phyloP scores from a whole-genome alignment of 2,113 vertebrate species.

The Hirundichthys speculiger region DNA sequence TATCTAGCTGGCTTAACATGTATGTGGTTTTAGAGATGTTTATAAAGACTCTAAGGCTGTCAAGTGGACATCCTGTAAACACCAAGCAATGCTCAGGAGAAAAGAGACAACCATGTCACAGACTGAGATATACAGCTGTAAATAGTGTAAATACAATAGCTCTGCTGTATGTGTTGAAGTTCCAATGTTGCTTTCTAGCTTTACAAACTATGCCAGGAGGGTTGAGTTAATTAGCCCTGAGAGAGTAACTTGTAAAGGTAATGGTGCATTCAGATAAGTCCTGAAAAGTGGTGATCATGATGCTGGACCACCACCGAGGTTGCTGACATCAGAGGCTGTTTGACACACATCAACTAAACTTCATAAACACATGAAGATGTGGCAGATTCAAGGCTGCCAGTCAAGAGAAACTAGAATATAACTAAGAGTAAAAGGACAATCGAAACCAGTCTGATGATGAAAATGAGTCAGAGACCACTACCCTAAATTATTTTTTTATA shows the following conservation, averaged over 20 bases:
- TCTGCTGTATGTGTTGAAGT: neutral
- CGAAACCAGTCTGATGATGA: too few relatives aligned
- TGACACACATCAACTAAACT: too few relatives aligned
- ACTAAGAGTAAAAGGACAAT: too few relatives aligned
- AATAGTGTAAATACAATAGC: neutral
- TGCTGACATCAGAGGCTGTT: too few relatives aligned
- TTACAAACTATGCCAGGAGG: neutral
- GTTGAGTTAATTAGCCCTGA: neutral
- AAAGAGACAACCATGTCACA: neutral
- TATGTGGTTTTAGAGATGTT: slow-evolving; percentile 7
- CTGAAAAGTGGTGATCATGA: neutral
- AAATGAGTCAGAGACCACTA: neutral
- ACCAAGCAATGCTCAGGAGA: neutral
- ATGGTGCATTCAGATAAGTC: slow-evolving; percentile 8
- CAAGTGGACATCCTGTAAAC: slow-evolving; percentile 30
- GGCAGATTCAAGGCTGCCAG: slow-evolving; percentile 9
- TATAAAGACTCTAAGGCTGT: slow-evolving; percentile 22
- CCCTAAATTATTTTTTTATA: neutral
- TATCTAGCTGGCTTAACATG: slow-evolving; percentile 26
- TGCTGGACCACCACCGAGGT: neutral
- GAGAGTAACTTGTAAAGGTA: neutral
- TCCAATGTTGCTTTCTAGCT: neutral
- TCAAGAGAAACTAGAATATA: too few relatives aligned
- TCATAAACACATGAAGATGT: neutral
- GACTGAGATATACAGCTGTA: neutral